Conservation (phyloP, 1,140 invertebrate genomes). For the Goniozus legneri region DNA sequence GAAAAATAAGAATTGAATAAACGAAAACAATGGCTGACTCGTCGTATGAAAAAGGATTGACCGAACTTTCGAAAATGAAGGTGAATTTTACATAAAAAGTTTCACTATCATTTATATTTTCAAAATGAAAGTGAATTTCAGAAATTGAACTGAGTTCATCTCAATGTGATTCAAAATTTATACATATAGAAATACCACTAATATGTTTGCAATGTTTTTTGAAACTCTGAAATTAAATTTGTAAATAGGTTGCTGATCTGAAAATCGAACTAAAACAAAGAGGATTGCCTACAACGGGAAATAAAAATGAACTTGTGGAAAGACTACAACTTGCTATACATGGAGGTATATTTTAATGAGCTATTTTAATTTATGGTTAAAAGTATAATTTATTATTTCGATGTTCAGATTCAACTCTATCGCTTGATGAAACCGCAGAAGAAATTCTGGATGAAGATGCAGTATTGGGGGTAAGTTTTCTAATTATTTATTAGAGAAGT, state of each 20-base stretch:
- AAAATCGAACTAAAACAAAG: conserved; percentile 75
- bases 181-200: too few relatives aligned
- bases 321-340: conserved; percentile 67
- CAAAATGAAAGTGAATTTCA: background rate
- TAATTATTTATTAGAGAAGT: background rate
- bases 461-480: conserved; percentile 49
- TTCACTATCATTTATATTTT: too few relatives aligned
- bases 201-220: background rate
- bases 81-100: conserved; percentile 20
- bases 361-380: conserved; percentile 11
- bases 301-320: conserved; percentile 76
- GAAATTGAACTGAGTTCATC: background rate
- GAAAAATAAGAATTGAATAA: too few relatives aligned
- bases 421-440: conserved; percentile 49
- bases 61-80: conserved; percentile 51
- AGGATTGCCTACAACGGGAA: conserved; percentile 69
- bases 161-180: too few relatives aligned
- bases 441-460: conserved; percentile 56
- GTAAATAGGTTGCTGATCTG: conserved; percentile 62
- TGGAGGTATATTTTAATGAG: conserved; percentile 38
- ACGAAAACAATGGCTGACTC: conserved; percentile 55
- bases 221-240: too few relatives aligned
- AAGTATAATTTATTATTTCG: conserved; percentile 16
- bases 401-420: conserved; percentile 46
- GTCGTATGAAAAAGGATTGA: conserved; percentile 48